Conservation (phyloP, 2,888 invertebrate species). For the Cremastinae sp. region DNA sequence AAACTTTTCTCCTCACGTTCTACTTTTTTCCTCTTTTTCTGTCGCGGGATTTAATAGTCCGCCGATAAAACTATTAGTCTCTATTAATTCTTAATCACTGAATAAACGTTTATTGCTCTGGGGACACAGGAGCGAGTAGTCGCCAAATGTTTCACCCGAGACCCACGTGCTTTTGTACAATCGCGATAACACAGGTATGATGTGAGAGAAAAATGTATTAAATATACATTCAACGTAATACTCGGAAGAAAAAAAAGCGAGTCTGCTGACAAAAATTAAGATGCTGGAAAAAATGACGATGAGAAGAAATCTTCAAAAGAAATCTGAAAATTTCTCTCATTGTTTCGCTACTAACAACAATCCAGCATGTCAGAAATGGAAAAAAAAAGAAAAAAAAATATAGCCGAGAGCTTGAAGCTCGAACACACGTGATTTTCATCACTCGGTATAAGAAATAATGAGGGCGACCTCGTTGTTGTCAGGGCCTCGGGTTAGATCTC, state of each 20-base stretch:
- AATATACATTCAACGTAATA: too few species aligned
- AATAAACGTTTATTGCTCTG: constrained; percentile 69
- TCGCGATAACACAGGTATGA: too few species aligned
- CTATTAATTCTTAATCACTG: constrained; percentile 74
- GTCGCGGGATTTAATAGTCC: constrained; percentile 70
- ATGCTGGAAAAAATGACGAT: too few species aligned
- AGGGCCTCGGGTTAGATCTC: constrained; percentile 22
- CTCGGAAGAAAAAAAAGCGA: too few species aligned
- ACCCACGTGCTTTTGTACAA: constrained; percentile 4
- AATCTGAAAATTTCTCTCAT: too few species aligned
- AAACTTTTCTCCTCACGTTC: constrained; percentile 56
- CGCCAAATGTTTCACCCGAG: constrained; percentile 26
- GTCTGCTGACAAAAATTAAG: too few species aligned
- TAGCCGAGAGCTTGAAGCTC: constrained; percentile 10
- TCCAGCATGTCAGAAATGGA: neutral
- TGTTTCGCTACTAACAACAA: too few species aligned
- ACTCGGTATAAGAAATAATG: constrained; percentile 56
- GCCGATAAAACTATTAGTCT: constrained; percentile 75
- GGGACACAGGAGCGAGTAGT: constrained; percentile 21
- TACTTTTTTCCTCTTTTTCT: constrained; percentile 43
- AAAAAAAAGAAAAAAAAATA: constrained; percentile 34
- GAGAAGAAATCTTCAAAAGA: too few species aligned
- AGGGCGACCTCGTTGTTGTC: constrained; percentile 63
- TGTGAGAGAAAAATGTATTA: too few species aligned
- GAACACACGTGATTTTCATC: constrained; percentile 48